Conservation (phyloP, 1,140 invertebrate genomes). For the Maniola jurtina region DNA sequence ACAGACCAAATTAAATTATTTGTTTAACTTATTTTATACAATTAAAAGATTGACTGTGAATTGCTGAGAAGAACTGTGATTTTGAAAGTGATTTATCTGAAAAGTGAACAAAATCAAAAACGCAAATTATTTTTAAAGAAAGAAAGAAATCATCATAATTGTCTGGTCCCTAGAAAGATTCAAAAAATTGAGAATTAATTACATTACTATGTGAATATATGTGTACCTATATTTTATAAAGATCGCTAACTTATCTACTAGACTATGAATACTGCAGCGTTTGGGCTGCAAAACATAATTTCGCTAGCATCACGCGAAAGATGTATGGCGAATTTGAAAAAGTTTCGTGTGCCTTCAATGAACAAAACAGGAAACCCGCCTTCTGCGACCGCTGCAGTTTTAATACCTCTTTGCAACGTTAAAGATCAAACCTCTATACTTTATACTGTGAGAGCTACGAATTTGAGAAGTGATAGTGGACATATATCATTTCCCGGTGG, state of each 20-base stretch:
- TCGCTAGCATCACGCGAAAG: constrained; percentile 49
- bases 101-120: too few species aligned
- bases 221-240: too few species aligned
- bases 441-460: constrained; percentile 88
- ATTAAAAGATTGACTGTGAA: too few species aligned
- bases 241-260: not conserved
- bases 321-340: constrained; percentile 57
- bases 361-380: constrained; percentile 32
- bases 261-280: constrained; percentile 25
- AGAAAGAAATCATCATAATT: too few species aligned
- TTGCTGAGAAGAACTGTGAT: too few species aligned
- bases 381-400: constrained; percentile 66
- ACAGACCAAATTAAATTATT: too few species aligned
- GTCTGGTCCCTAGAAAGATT: too few species aligned
- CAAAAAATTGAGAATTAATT: too few species aligned
- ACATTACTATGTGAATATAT: too few species aligned
- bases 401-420: constrained; percentile 88
- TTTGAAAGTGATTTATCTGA: too few species aligned
- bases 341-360: constrained; percentile 37
- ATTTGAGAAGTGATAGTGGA: constrained; percentile 85
- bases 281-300: constrained; percentile 52
- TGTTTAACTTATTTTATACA: too few species aligned
- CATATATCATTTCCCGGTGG: constrained; percentile 95
- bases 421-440: constrained; percentile 86
- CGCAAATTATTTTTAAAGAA: too few species aligned